Evolutionary conservation across 2,797 vertebrate species (phyloP).

Genomic region (Phataginus tricuspis): DNA sequence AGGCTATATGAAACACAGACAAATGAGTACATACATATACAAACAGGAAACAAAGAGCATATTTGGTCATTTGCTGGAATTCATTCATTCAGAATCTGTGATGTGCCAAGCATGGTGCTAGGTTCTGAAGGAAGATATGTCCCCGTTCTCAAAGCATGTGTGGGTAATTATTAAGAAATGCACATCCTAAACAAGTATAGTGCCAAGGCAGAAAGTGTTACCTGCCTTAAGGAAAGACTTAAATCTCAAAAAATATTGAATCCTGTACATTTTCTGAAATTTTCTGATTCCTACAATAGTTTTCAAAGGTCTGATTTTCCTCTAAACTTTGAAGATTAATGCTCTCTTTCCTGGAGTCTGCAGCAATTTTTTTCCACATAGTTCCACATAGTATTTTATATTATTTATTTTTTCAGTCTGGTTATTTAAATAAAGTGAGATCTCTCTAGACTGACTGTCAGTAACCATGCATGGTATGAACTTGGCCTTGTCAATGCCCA

Average conservation of each 20-base stretch:
- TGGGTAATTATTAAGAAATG: background rate
- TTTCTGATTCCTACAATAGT: background rate
- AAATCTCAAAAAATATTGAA: constrained; percentile 1
- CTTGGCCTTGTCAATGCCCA: background rate
- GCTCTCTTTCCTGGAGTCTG: background rate
- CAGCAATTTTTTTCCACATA: background rate
- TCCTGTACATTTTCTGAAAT: background rate
- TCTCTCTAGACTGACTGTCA: background rate
- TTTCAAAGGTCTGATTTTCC: constrained; percentile 39
- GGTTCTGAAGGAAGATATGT: background rate
- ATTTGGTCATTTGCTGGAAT: constrained; percentile 25
- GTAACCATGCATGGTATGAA: background rate
- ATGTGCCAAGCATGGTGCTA: background rate
- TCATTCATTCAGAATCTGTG: background rate
- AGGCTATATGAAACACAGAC: background rate
- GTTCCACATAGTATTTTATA: background rate
- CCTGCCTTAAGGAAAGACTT: background rate
- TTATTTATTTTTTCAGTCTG: background rate
- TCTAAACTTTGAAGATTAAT: background rate
- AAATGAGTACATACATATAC: background rate
- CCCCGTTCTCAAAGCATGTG: background rate
- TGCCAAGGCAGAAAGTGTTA: background rate
- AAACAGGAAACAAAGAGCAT: background rate
- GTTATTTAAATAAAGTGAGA: background rate
- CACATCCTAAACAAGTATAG: background rate